phyloP scores from a whole-genome alignment of 2,113 vertebrate species.

The Clarias macrocephalus region DNA sequence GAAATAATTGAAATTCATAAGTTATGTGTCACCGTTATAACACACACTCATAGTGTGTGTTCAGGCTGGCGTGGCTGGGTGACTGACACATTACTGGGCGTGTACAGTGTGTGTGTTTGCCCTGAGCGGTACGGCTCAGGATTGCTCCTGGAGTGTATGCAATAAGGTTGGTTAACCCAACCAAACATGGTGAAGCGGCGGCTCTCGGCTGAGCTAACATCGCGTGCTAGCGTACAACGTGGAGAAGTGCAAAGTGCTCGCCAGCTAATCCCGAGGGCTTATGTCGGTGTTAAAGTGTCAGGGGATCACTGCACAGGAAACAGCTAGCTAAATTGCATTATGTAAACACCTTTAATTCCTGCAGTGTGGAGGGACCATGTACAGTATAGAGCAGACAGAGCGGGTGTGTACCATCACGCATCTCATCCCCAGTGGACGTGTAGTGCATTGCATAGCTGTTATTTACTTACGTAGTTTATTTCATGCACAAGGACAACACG shows the following conservation, averaged over 20 bases:
- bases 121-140: not conserved
- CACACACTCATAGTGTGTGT: not conserved
- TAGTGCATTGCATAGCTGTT: not conserved
- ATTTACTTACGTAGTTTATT: not conserved
- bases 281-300: not conserved
- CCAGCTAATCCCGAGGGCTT: too few relatives aligned
- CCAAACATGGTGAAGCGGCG: not conserved
- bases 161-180: not conserved
- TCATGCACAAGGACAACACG: too few relatives aligned
- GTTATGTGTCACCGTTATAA: constrained; percentile 41
- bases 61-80: not conserved
- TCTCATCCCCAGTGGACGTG: not conserved
- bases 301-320: not conserved
- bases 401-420: too few relatives aligned
- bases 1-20: not conserved
- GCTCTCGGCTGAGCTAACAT: not conserved
- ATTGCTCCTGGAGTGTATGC: not conserved
- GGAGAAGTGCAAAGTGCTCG: not conserved
- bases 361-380: not conserved
- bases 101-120: not conserved
- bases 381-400: not conserved
- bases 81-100: not conserved
- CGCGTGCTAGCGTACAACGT: not conserved
- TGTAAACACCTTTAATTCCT: not conserved
- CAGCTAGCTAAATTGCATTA: not conserved